Evolutionary conservation across 2,113 vertebrate genomes (phyloP).

Genomic region (Pampusana beccarii): DNA sequence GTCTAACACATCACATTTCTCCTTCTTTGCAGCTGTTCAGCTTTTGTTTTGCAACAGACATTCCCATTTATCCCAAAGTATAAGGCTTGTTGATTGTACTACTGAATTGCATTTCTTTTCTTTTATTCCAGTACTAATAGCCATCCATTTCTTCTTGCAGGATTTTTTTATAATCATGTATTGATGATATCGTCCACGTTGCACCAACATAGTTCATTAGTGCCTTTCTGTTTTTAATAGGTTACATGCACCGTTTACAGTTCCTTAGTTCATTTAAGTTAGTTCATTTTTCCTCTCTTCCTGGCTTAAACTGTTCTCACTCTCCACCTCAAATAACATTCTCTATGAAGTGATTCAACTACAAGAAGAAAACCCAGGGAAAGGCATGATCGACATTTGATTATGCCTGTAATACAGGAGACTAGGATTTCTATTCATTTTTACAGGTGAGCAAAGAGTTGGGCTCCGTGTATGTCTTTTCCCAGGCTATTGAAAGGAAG

Average conservation of each 20-base stretch:
- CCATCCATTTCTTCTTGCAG: neutral
- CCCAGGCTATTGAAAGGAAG: neutral
- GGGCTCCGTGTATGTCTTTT: neutral
- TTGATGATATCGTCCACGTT: neutral
- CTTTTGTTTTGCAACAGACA: neutral
- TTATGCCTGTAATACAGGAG: neutral
- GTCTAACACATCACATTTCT: neutral
- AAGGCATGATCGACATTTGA: neutral
- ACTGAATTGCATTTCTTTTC: neutral
- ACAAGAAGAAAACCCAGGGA: neutral
- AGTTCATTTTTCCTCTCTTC: neutral
- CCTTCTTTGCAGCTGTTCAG: neutral
- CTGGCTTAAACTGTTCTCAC: neutral
- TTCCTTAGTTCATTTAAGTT: neutral
- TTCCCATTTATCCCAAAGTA: neutral
- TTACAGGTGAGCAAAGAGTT: neutral
- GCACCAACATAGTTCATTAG: neutral
- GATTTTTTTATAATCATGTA: neutral
- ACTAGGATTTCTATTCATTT: neutral
- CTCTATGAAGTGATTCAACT: neutral
- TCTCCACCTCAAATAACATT: neutral
- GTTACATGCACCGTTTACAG: neutral
- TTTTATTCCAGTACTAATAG: neutral
- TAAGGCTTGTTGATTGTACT: neutral
- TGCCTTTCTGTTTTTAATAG: neutral